Evolutionary conservation across 1,140 invertebrate genomes (phyloP), one percentile per base, ranked within the genome.

Genomic region (Pogonognathellus flavescens): DNA sequence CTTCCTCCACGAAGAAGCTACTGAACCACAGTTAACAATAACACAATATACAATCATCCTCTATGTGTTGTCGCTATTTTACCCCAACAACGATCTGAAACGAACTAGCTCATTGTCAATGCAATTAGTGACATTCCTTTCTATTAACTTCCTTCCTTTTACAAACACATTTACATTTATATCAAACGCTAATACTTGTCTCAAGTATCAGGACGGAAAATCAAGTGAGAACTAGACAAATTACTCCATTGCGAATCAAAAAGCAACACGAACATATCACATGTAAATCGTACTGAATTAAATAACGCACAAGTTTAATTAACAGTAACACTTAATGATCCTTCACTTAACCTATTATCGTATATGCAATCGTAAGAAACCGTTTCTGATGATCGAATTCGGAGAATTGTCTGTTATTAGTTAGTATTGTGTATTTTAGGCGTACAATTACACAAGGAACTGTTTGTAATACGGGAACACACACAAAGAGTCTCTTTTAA

Each of bases 61-160:
- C 22, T 25, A 66, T 25, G 25, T 66, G 62, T 25, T 41, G 31
- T 41, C 31, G 31, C 31, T 66, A 25, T 25, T 66, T 66, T 66
- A 66, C 22, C 14, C 0, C 62, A 31, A 66, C 20, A 66, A 22
- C 53, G n/a, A 57, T 57, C 53, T n/a, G 53, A 57, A n/a, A 13
- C 11, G 53, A 13, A 14, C 11, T 57, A 57, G 53, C 53, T 57
- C n/a, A 76, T 76, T 72, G 66, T 8, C 66, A 72, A 49, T 49
- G 25, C 49, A 76, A 76, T 76, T 76, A 76, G 70, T 18, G n/a
- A 76, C 41, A 49, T 76, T 76, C 70, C 31, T 76, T 31, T 18
- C 9, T 41, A 41, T 49, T 49, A 22, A 22, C 31, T 76, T 76
- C 70, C 70, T 76, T 76, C 70, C 70, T 49, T 76, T 49, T 16